A percentile compares a stretch with the other conserved stretches of the same genome.
Evolutionary conservation across 2,113 vertebrate species (phyloP).

Genomic region (Chaetodon trifascialis): DNA sequence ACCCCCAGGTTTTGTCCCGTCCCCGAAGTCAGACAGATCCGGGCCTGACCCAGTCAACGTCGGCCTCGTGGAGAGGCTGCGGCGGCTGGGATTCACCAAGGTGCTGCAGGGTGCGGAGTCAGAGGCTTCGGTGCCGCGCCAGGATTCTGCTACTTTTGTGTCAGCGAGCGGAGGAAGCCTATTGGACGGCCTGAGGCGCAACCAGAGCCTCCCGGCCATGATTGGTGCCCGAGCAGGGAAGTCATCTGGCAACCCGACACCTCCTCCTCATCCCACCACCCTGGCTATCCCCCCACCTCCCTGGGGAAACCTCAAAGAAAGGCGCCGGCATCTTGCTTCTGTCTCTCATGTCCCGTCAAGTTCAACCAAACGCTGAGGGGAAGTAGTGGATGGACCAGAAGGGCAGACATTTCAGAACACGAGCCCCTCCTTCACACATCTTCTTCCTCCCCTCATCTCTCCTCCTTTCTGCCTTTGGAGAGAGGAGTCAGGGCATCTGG

Average conservation of each 20-base stretch:
- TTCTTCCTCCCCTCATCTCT: conserved; percentile 10
- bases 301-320: conserved; percentile 85
- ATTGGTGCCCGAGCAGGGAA: conserved; percentile 84
- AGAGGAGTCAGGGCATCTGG: conserved; percentile 7
- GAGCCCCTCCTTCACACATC: conserved; percentile 2
- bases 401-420: background rate
- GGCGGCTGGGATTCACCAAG: conserved; percentile 91
- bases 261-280: conserved; percentile 77
- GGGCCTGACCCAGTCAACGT: conserved; percentile 77
- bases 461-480: conserved; percentile 37
- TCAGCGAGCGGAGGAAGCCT: conserved; percentile 88
- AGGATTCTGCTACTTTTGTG: conserved; percentile 88
- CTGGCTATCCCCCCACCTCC: conserved; percentile 76
- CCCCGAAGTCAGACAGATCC: background rate
- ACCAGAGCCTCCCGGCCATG: conserved; percentile 94
- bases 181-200: conserved; percentile 91
- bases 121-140: conserved; percentile 71
- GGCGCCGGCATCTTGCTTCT: conserved; percentile 60
- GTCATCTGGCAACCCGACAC: conserved; percentile 68
- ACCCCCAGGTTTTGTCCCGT: conserved; percentile 24
- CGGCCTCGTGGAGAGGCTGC: conserved; percentile 91
- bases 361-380: conserved; percentile 68
- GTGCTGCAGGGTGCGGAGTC: conserved; percentile 81
- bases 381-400: background rate
- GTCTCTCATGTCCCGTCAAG: conserved; percentile 54